Evolutionary conservation across 2,797 vertebrate genomes (phyloP).

Genomic region (Pangasius larnaudii): DNA sequence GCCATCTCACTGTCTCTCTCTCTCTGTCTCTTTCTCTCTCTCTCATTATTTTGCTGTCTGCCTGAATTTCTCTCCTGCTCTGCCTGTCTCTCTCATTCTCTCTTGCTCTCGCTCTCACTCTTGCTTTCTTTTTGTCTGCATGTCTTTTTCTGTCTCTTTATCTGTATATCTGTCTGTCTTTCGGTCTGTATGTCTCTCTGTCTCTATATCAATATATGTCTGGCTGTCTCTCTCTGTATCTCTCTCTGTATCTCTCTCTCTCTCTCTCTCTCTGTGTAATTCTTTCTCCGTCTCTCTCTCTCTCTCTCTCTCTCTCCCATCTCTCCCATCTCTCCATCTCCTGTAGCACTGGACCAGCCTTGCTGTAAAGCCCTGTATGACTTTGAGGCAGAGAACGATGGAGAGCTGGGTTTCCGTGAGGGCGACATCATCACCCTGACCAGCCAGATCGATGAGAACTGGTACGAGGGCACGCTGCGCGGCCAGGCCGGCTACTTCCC

Average conservation of each 20-base stretch:
- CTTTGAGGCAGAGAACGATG: slow-evolving; percentile 94
- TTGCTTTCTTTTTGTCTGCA: too few relatives aligned
- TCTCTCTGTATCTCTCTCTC: neutral
- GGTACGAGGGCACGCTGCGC: slow-evolving; percentile 89
- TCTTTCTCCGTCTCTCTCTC: neutral
- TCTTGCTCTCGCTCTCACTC: too few relatives aligned
- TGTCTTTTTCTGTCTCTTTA: neutral
- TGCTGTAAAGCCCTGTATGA: slow-evolving; percentile 94
- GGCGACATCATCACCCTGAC: slow-evolving; percentile 93
- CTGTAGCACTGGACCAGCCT: slow-evolving; percentile 80
- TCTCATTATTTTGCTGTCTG: too few relatives aligned
- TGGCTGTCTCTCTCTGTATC: neutral
- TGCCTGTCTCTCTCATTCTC: too few relatives aligned
- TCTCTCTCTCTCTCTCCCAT: neutral
- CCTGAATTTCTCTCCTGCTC: too few relatives aligned
- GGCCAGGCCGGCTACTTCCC: slow-evolving; percentile 92
- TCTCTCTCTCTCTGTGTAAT: neutral
- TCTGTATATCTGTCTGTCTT: neutral
- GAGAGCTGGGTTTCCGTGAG: slow-evolving; percentile 92
- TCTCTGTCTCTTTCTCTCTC: neutral
- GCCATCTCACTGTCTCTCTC: neutral
- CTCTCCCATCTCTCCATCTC: too few relatives aligned
- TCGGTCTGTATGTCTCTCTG: neutral
- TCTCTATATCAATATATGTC: neutral
- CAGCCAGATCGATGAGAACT: slow-evolving; percentile 95